Evolutionary conservation across 2,888 invertebrate species (phyloP), one percentile per base, ranked within the genome.

Genomic region (Campoletis raptor): DNA sequence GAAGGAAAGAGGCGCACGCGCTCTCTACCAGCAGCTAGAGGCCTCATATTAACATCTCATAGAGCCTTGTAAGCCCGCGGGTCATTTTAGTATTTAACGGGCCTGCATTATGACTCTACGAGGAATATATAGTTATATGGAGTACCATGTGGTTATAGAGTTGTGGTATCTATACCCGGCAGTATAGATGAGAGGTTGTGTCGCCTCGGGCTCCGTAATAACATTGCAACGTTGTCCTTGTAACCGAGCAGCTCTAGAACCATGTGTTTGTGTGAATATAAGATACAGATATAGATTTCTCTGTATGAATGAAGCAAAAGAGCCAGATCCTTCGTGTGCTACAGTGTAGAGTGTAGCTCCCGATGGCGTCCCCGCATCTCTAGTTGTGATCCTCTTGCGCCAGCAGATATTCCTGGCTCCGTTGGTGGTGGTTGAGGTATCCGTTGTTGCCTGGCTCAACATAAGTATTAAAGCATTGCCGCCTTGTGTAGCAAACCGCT

Each of bases 51-150:
- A 92, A 92, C 92, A 91, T 92, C 92, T 92, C 92, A 90, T 91
- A 90, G 89, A 87, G 89, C 88, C 87, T 88, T 90, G 88, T 91
- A 87, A 90, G 90, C 90, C 88, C 90, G 87, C 90, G 88, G 91
- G 90, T 92, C 91, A 92, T 92, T 93, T 90, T 88, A 90, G 90
- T 92, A 91, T 92, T 93, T 92, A 93, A 93, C 92, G 91, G 90
- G 88, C 84, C 87, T 90, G 90, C 89, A 90, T 92, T 92, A 91
- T 90, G 90, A 86, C 85, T 87, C 87, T 83, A 77, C 83, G 83
- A 83, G 89, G 88, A 89, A 87, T 80, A 83, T 86, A 79, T 74
- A 84, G 77, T 67, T 64, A 86, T 83, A 57, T 40, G 30, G 30
- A 36, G 40, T 10, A 57, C 40, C 18, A 9, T 67, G 24, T 12